These are phyloP conservation scores for Orthonevra nobilis DNA, from an alignment of 2,888 invertebrate genomes.

Conservation along the genomic window DNA sequence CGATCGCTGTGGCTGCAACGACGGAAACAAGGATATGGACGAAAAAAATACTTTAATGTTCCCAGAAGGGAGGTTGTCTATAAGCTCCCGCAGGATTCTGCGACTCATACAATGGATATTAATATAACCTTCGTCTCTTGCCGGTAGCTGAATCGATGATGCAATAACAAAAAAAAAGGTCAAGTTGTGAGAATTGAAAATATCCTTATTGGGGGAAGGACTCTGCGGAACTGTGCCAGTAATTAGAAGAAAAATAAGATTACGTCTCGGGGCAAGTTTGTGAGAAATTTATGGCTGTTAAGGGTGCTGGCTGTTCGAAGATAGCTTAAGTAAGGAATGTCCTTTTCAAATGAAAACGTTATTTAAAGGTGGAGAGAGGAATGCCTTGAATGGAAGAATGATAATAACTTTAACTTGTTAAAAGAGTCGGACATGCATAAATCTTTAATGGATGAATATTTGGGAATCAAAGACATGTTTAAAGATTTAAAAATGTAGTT, in stretches of 20 bases:
- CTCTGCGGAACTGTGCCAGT: conserved; percentile 22
- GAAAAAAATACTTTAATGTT: conserved; percentile 41
- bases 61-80: conserved; percentile 36
- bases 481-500: too few relatives aligned
- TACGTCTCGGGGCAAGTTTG: conserved; percentile 33
- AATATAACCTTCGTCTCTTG: conserved; percentile 54
- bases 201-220: conserved; percentile 21
- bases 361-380: too few relatives aligned
- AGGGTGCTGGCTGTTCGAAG: not conserved
- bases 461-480: too few relatives aligned
- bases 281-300: conserved; percentile 50
- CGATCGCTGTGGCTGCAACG: conserved; percentile 14
- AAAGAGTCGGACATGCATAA: too few relatives aligned
- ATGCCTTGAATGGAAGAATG: too few relatives aligned
- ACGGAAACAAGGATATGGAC: conserved; percentile 11
- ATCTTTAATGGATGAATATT: too few relatives aligned
- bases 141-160: conserved; percentile 48
- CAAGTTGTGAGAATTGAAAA: conserved; percentile 43
- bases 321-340: not conserved
- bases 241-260: conserved; percentile 49
- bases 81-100: conserved; percentile 39
- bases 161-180: conserved; percentile 18
- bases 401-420: too few relatives aligned
- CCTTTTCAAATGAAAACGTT: conserved; percentile 2
- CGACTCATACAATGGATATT: conserved; percentile 31